Base-by-base conservation (phyloP, 1,140 invertebrate species). In the Ditylenchus dipsaci region DNA sequence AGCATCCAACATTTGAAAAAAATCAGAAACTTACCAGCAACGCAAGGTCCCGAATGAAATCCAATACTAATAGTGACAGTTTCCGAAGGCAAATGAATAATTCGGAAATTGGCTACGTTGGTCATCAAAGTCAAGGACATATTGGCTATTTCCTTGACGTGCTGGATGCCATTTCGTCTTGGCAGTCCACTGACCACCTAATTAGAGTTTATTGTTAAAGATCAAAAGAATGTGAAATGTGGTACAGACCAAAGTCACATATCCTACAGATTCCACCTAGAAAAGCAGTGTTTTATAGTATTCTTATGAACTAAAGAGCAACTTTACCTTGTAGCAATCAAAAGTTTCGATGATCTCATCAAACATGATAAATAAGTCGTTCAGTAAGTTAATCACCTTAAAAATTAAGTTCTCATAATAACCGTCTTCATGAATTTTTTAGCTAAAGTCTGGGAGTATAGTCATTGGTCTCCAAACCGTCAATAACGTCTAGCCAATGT, bases 291-390 rank as follows among this genome's bases (percentile, higher is more conserved):
- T 27, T 81, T 81, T 30, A 81, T 83, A 23, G 81, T 82, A 47
- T 82, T 79, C 58, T 38, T 38, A 5, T 38, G 33, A 38, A 3
- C 33, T n/a, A n/a, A n/a, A n/a, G 11, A 38, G 33, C n/a, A 53
- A 53, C 8, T 21, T 7, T 21, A 87, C 92, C 86, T 95, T 95
- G 83, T 95, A 96, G 17, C 94, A 93, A 83, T 95, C 91, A 82
- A 93, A 95, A 67, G 91, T 90, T 84, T 90, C 89, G 71, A 95
- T 94, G 78, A 94, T 93, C 74, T 89, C 87, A 85, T 96, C 93
- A 84, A 96, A 96, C 65, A 92, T 86, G 49, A 92, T 95, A 84
- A 95, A 96, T 76, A 96, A 87, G 85, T 94, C 92, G 85, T 95
- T 95, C 65, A 96, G 87, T 83, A 96, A 92, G 84, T 91, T 92